Conservation (phyloP, 2,888 invertebrate species). For the Ceraclea dissimilis region DNA sequence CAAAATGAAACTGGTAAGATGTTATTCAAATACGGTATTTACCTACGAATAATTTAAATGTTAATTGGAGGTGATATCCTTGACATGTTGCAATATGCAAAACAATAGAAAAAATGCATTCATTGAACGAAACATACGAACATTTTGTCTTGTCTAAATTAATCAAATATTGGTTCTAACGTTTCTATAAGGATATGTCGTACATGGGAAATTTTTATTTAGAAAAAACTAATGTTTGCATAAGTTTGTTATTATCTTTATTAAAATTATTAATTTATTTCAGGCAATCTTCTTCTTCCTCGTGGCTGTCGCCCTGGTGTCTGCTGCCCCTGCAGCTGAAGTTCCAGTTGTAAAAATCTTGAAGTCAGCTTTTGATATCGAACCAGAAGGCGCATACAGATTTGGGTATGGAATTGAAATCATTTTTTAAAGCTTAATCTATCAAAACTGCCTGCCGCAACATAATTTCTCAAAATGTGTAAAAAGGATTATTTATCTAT, state of each 20-base stretch:
- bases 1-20: slow-evolving; percentile 18
- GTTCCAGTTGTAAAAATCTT: slow-evolving; percentile 18
- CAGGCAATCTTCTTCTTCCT: slow-evolving; percentile 16
- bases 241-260: too few relatives aligned
- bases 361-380: slow-evolving; percentile 18
- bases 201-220: too few relatives aligned
- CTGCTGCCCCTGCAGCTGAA: slow-evolving; percentile 20
- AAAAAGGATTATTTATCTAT: background rate
- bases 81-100: too few relatives aligned
- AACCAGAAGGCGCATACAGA: slow-evolving; percentile 20
- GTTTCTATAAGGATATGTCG: too few relatives aligned
- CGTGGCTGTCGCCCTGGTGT: slow-evolving; percentile 10
- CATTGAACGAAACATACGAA: too few relatives aligned
- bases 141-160: too few relatives aligned
- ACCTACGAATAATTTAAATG: background rate
- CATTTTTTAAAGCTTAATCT: background rate
- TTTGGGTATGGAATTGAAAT: slow-evolving; percentile 16
- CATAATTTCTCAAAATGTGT: background rate
- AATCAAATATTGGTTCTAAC: too few relatives aligned
- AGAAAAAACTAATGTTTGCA: too few relatives aligned
- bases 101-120: too few relatives aligned
- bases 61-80: too few relatives aligned
- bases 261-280: too few relatives aligned
- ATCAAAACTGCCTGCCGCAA: background rate
- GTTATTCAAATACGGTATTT: background rate